Base-by-base conservation (phyloP, 2,888 invertebrate genomes). In the Diploptera punctata region DNA sequence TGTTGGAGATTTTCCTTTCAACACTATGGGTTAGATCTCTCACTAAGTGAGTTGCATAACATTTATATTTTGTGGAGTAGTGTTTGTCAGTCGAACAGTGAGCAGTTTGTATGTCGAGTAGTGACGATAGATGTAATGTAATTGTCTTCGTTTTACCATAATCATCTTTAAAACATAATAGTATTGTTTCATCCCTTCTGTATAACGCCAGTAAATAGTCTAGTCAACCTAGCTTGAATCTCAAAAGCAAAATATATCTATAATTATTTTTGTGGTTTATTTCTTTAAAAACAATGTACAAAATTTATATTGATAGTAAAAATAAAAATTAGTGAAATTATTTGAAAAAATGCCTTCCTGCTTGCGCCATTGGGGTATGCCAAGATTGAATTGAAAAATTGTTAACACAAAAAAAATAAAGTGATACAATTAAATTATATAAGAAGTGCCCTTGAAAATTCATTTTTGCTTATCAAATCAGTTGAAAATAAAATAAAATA, bases 341-440 rank as follows among this genome's bases (percentile, higher is more conserved):
- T 84, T 83, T 83, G 84, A 82, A 81, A n/a, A n/a, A 79, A 80
- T 87, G 87, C 87, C 87, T 88, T 88, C 87, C 87, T 87, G 87
- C 87, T 87, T 87, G 87, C n/a, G n/a, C 87, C 88, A 86, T 83
- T 83, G 84, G 87, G 87, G 87, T 87, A 84, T 87, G 86, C 87
- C 87, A 84, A 83, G 82, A 82, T 82, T 82, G 83, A 83, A 83
- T 86, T 82, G 82, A 79, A 81, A 83, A 81, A 80, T 76, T 76
- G 75, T 75, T 74, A 74, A 76, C 75, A 69, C 72, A 74, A 19
- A 76, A 74, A 79, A 78, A 78, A 81, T n/a, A 81, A 81, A 79
- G 81, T 82, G 81, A 78, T 80, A 82, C 80, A 77, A 77, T 77
- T 74, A 78, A 76, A 75, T 75, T 77, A 75, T 75, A 72, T 72